Percentiles rank a stretch among this genome's conserved stretches.
Conservation (phyloP, 2,888 invertebrate genomes). For the Dorcus hopei region DNA sequence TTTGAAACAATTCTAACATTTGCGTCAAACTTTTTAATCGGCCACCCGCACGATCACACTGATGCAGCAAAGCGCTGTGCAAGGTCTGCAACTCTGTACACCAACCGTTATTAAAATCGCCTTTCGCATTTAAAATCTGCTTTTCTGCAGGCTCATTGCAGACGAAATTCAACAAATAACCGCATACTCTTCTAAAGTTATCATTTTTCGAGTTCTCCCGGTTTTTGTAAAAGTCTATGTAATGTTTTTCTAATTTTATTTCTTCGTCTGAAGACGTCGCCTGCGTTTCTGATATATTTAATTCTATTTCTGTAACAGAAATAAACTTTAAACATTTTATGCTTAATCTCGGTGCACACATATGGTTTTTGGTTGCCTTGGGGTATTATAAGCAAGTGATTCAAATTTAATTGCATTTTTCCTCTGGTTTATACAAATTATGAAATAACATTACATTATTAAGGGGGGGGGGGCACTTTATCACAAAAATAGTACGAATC, state of each 20-base stretch:
- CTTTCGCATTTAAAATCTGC: conserved; percentile 26
- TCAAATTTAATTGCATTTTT: too few relatives aligned
- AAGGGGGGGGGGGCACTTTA: too few relatives aligned
- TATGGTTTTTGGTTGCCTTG: too few relatives aligned
- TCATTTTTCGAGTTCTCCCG: conserved; percentile 25
- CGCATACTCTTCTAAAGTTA: conserved; percentile 37
- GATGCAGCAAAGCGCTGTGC: conserved; percentile 38
- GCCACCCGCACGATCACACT: conserved; percentile 40
- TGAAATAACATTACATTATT: too few relatives aligned
- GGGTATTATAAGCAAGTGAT: too few relatives aligned
- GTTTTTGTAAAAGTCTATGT: conserved; percentile 42
- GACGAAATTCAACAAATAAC: conserved; percentile 40
- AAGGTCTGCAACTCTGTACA: conserved; percentile 40
- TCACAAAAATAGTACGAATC: too few relatives aligned
- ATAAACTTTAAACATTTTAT: background rate
- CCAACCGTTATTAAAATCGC: conserved; percentile 40
- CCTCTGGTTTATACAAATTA: too few relatives aligned
- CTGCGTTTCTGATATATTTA: conserved; percentile 21
- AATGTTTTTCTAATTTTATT: conserved; percentile 36
- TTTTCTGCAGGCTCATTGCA: conserved; percentile 42
- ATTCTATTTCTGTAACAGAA: conserved; percentile 21
- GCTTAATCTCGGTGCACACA: background rate
- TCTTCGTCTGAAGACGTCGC: conserved; percentile 35
- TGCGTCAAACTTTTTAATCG: conserved; percentile 43
- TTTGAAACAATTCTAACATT: conserved; percentile 41